Evolutionary conservation across 2,888 invertebrate genomes (phyloP).

Genomic region (Omphaloscelis lunosa): DNA sequence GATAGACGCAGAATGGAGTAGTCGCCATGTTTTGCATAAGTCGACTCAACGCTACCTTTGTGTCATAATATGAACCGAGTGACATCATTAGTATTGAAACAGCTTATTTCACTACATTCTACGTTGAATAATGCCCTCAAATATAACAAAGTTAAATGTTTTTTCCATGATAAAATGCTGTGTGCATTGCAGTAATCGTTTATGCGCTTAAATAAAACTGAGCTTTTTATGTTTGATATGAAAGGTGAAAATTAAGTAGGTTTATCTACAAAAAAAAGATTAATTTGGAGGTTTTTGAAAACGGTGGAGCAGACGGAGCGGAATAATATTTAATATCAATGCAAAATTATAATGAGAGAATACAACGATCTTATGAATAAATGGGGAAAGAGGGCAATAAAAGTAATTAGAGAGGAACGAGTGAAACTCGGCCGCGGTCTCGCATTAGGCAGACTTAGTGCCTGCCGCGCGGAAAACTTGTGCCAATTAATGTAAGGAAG

Average conservation of each 20-base stretch:
- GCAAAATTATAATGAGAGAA: constrained; percentile 70
- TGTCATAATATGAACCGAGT: constrained; percentile 28
- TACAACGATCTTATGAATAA: constrained; percentile 76
- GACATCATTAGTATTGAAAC: constrained; percentile 1
- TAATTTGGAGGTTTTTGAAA: constrained; percentile 41
- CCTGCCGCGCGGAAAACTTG: constrained; percentile 81
- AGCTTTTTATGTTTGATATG: constrained; percentile 28
- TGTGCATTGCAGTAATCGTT: constrained; percentile 40
- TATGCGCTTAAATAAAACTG: constrained; percentile 48
- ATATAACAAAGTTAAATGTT: constrained; percentile 27
- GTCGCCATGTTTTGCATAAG: constrained; percentile 80
- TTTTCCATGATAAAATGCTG: constrained; percentile 29
- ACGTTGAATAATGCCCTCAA: constrained; percentile 2
- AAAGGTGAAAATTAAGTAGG: constrained; percentile 43
- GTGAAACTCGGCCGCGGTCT: constrained; percentile 81
- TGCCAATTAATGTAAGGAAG: constrained; percentile 80
- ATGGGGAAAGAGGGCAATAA: constrained; percentile 81
- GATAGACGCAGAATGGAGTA: constrained; percentile 75
- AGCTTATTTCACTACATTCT: constrained; percentile 5
- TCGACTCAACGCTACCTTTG: constrained; percentile 57
- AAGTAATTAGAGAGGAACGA: constrained; percentile 83
- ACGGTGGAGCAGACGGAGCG: constrained; percentile 22
- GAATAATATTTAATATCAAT: constrained; percentile 55
- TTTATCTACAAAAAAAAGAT: constrained; percentile 33
- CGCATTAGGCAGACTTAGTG: constrained; percentile 82